Evolutionary conservation across 1,140 invertebrate genomes (phyloP).

Genomic region (Drosophila aff.): DNA sequence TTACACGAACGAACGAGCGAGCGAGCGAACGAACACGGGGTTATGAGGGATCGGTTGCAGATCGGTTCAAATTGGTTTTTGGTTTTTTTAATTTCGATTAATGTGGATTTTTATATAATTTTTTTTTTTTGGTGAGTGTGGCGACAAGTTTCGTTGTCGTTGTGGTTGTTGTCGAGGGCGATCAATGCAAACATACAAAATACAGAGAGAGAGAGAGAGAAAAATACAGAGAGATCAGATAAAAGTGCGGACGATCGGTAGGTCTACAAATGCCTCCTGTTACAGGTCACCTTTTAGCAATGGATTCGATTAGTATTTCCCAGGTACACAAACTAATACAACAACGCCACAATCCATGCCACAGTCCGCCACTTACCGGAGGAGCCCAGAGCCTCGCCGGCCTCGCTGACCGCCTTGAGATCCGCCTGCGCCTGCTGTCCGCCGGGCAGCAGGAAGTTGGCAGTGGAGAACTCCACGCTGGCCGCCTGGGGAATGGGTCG

Average conservation of each 20-base stretch:
- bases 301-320: conserved; percentile 14
- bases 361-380: conserved; percentile 53
- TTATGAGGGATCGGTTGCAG: conserved; percentile 44
- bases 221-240: conserved; percentile 46
- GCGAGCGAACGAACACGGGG: conserved; percentile 35
- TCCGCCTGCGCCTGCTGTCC: conserved; percentile 87
- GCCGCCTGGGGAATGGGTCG: conserved; percentile 91
- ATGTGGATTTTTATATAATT: conserved; percentile 24
- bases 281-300: neutral
- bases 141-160: conserved; percentile 34
- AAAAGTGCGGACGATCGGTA: conserved; percentile 27
- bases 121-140: conserved; percentile 43
- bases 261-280: neutral
- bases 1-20: conserved; percentile 41
- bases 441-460: conserved; percentile 96
- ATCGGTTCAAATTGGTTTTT: conserved; percentile 43
- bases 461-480: conserved; percentile 88
- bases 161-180: conserved; percentile 48
- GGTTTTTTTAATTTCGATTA: conserved; percentile 28
- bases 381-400: conserved; percentile 23
- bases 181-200: conserved; percentile 54
- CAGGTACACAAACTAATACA: conserved; percentile 18
- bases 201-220: conserved; percentile 43
- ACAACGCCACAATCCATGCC: conserved; percentile 14
- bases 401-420: conserved; percentile 61